phyloP scores from a whole-genome alignment of 2,888 invertebrate genomes.

The Eulithis testata region DNA sequence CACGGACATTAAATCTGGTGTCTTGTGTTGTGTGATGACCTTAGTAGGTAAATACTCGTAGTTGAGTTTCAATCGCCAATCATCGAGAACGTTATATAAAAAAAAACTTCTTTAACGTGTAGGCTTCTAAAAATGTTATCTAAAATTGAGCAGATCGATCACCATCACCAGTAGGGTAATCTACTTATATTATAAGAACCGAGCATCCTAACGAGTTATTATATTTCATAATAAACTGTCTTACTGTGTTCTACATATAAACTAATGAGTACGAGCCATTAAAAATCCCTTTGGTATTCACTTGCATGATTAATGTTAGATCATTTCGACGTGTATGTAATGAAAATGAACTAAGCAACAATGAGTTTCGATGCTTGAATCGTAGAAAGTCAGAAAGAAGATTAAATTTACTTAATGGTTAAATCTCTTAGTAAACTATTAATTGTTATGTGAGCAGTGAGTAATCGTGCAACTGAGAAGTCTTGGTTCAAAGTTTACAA shows the following conservation, averaged over 20 bases:
- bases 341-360: conserved; percentile 24
- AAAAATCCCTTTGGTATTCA: conserved; percentile 30
- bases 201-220: too few species aligned
- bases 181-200: too few species aligned
- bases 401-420: conserved; percentile 33
- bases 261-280: conserved; percentile 22
- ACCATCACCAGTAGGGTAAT: too few species aligned
- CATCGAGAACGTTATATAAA: too few species aligned
- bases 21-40: too few species aligned
- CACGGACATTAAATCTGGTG: conserved; percentile 4
- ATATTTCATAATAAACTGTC: too few species aligned
- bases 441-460: conserved; percentile 29
- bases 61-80: neutral
- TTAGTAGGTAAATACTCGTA: neutral
- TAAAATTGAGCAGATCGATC: too few species aligned
- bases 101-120: too few species aligned
- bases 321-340: conserved; percentile 16
- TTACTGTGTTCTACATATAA: conserved; percentile 2
- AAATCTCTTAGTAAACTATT: conserved; percentile 31
- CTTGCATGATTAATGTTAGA: conserved; percentile 30
- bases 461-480: conserved; percentile 17
- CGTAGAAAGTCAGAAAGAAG: conserved; percentile 32
- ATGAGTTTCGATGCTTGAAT: conserved; percentile 17
- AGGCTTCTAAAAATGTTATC: too few species aligned
- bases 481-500: conserved; percentile 19